These are phyloP conservation scores for Tragulus kanchil DNA, from an alignment of 2,113 vertebrate species.

Conservation along the genomic window DNA sequence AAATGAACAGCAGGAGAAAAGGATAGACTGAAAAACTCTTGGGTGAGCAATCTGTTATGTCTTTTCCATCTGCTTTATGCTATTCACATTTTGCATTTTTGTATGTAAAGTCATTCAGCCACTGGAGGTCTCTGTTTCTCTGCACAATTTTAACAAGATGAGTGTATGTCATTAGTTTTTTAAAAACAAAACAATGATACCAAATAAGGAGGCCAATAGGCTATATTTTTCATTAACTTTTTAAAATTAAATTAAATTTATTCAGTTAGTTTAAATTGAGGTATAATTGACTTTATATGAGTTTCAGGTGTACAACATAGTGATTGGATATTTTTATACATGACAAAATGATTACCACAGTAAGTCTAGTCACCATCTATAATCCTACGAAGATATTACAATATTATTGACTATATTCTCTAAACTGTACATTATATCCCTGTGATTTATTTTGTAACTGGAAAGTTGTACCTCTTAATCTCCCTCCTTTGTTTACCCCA, in stretches of 20 bases:
- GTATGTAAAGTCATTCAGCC: conserved; percentile 56
- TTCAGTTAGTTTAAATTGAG: neutral
- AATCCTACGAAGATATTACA: neutral
- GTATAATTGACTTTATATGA: neutral
- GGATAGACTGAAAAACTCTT: conserved; percentile 14
- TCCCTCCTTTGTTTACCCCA: neutral
- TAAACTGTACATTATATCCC: neutral
- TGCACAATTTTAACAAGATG: conserved; percentile 46
- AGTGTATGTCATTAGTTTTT: conserved; percentile 18
- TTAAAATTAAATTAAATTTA: neutral
- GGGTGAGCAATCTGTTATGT: conserved; percentile 24
- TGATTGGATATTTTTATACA: neutral
- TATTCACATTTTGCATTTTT: conserved; percentile 32
- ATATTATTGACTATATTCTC: neutral
- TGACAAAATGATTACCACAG: neutral
- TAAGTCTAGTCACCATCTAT: neutral
- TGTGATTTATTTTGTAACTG: neutral
- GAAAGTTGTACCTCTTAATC: neutral
- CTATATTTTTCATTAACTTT: neutral
- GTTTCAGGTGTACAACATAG: neutral
- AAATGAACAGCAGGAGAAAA: conserved; percentile 44
- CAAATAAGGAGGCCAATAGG: neutral
- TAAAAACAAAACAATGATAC: neutral
- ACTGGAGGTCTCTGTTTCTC: conserved; percentile 78
- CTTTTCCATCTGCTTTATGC: conserved; percentile 54